Evolutionary conservation across 1,140 invertebrate species (phyloP).

Genomic region (Euura saliciscinereae): DNA sequence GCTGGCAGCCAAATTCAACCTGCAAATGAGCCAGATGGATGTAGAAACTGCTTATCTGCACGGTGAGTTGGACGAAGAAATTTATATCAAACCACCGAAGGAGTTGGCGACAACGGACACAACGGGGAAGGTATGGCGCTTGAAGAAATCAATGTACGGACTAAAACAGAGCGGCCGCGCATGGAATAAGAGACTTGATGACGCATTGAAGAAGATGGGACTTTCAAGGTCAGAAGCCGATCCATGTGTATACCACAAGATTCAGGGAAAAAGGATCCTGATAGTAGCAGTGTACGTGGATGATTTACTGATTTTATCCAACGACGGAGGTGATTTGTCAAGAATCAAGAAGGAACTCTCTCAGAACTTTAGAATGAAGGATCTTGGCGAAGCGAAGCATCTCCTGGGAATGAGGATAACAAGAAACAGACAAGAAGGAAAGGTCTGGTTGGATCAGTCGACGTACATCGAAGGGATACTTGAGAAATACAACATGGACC

Average conservation of each 20-base stretch:
- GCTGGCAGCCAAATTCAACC: slow-evolving; percentile 29
- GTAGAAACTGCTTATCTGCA: slow-evolving; percentile 34
- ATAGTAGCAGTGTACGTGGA: slow-evolving; percentile 46
- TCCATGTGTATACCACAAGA: slow-evolving; percentile 10
- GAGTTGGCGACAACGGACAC: slow-evolving; percentile 15
- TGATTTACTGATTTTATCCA: slow-evolving; percentile 43
- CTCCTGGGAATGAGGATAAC: slow-evolving; percentile 32
- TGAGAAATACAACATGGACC: slow-evolving; percentile 34
- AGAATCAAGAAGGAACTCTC: slow-evolving; percentile 25
- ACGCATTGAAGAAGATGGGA: not conserved
- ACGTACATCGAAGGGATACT: slow-evolving; percentile 33
- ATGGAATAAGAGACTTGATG: not conserved
- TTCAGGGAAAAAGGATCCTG: slow-evolving; percentile 23
- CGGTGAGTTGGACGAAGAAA: slow-evolving; percentile 25
- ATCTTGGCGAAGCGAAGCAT: slow-evolving; percentile 27
- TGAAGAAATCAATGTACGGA: slow-evolving; percentile 6
- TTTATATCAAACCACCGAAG: slow-evolving; percentile 32
- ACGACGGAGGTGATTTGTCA: slow-evolving; percentile 19
- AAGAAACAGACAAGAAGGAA: slow-evolving; percentile 20
- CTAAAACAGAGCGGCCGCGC: not conserved
- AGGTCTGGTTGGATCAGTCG: slow-evolving; percentile 26
- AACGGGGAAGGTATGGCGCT: not conserved
- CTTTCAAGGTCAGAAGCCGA: not conserved
- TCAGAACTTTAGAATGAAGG: slow-evolving; percentile 33
- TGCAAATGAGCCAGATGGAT: slow-evolving; percentile 39